phyloP scores from a whole-genome alignment of 2,797 vertebrate species.

The Argya squamiceps region DNA sequence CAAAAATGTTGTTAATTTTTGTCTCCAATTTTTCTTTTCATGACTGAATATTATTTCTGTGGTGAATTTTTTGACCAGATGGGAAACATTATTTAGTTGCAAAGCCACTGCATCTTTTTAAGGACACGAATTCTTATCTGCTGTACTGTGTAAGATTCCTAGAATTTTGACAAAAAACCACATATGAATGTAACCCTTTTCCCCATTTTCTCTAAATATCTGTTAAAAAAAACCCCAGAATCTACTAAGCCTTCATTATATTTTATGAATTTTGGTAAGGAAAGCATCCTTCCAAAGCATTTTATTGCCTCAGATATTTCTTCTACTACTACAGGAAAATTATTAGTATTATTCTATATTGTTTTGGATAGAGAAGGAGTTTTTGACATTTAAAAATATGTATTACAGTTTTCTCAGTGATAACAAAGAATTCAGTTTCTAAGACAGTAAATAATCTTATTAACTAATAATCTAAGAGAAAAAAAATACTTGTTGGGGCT shows the following conservation, averaged over 20 bases:
- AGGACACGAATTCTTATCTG: background rate
- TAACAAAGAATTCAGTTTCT: background rate
- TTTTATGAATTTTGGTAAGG: background rate
- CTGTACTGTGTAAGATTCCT: background rate
- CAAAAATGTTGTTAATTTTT: background rate
- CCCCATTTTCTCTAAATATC: background rate
- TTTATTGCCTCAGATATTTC: conserved; percentile 18
- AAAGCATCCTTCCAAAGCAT: background rate
- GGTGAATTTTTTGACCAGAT: background rate
- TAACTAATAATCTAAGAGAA: background rate
- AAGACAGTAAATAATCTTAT: background rate
- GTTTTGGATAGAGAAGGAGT: background rate
- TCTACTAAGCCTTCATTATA: background rate
- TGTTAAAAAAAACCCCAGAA: background rate
- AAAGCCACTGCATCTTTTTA: background rate
- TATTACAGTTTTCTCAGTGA: background rate
- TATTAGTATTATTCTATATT: background rate
- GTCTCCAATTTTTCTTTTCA: background rate
- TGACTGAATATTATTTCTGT: background rate
- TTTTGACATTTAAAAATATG: background rate
- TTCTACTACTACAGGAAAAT: background rate
- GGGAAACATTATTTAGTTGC: background rate
- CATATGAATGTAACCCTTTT: background rate
- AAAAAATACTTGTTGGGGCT: background rate
- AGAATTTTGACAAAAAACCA: background rate